phyloP scores from a whole-genome alignment of 2,113 vertebrate species.

The Trichomycterus rosablanca region DNA sequence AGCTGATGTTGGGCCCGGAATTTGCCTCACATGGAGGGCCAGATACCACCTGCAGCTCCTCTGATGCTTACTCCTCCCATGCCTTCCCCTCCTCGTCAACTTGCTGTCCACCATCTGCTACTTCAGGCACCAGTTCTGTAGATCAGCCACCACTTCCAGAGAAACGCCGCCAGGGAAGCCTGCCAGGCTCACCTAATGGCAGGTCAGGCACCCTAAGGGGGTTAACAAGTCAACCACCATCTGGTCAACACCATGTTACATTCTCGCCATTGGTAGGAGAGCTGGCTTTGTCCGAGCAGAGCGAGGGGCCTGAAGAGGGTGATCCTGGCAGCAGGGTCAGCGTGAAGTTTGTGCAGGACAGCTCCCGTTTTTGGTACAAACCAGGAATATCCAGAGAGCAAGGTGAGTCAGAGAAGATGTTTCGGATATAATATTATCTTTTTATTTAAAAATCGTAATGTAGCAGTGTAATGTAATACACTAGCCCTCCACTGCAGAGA shows the following conservation, averaged over 20 bases:
- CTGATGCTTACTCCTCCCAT: conserved; percentile 61
- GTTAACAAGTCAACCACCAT: conserved; percentile 43
- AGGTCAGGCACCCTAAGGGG: conserved; percentile 40
- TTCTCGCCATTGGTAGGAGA: conserved; percentile 77
- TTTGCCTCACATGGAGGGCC: conserved; percentile 39
- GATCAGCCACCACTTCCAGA: conserved; percentile 79
- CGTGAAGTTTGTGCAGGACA: conserved; percentile 87
- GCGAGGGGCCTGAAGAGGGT: conserved; percentile 43
- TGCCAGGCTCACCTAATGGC: conserved; percentile 49
- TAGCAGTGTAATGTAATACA: no score
- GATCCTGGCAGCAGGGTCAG: conserved; percentile 57
- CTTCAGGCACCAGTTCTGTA: conserved; percentile 51
- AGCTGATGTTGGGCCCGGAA: conserved; percentile 60
- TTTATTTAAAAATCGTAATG: no score
- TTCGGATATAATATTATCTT: no score
- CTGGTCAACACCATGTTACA: conserved; percentile 72
- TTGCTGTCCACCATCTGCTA: conserved; percentile 49
- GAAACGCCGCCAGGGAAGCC: conserved; percentile 64
- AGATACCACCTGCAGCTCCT: conserved; percentile 46
- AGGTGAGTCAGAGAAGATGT: conserved; percentile 61
- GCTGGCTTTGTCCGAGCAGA: conserved; percentile 48
- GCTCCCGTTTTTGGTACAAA: conserved; percentile 91
- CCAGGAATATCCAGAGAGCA: conserved; percentile 86
- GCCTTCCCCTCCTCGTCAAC: conserved; percentile 61
- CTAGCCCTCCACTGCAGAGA: no score